Evolutionary conservation across 1,140 invertebrate species (phyloP), one percentile per base, ranked within the genome.

Genomic region (Cryptotermes secundus): DNA sequence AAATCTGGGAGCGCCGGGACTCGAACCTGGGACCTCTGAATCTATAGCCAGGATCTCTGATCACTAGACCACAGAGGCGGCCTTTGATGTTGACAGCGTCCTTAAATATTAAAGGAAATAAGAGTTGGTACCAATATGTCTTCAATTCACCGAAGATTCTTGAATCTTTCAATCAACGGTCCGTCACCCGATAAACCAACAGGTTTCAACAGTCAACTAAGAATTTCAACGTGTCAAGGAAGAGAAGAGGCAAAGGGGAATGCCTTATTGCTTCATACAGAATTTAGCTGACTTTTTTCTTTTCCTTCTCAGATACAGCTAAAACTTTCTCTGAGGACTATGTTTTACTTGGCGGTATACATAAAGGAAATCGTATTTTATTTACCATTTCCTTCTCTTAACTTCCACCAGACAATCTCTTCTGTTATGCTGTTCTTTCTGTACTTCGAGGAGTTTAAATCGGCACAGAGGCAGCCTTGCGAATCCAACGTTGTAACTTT

Each of bases 351-450:
- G 16, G 53, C 53, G 53, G 53, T 59, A 22, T 22, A 9, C 53
- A 59, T 59, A 22, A 59, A 59, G 53, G 19, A 16, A 59, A 59
- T 59, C 53, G 3, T 16, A 59, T 59, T 59, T 59, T 59, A 59
- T 59, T 59, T 59, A 59, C 53, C 53, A 59, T 59, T 59, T 59
- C 53, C 53, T 59, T 59, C 53, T 22, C 53, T 59, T 59, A 59
- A 59, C 53, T 59, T 26, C 53, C 38, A 38, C 38, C 38, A 38
- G 38, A 12, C 38, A 38, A 26, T 59, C 53, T 59, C 19, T 59
- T 59, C 19, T 59, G 53, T 26, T 24, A n/a, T n/a, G n/a, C n/a
- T n/a, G 7, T 59, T 59, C 19, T 22, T 59, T 6, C 53, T 59
- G 26, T 59, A 59, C 53, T 59, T 22, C 53, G 26, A 59, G 53